A percentile compares a stretch with the other conserved stretches of the same genome.
phyloP scores from a whole-genome alignment of 2,888 invertebrate genomes.

The Caenorhabditis zanzibari region DNA sequence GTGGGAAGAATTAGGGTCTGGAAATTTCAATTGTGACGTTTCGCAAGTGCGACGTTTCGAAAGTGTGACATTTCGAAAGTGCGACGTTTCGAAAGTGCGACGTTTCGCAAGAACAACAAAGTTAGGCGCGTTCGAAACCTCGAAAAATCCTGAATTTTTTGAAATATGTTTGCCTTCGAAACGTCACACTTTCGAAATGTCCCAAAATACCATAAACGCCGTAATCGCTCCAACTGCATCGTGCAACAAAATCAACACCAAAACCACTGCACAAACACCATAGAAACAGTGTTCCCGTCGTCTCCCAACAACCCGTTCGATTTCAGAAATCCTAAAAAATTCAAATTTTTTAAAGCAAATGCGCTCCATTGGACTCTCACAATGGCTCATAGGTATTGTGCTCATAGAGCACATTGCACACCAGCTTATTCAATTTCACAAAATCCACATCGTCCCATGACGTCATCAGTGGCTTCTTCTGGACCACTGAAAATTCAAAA shows the following conservation, averaged over 20 bases:
- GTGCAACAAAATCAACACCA: constrained; percentile 31
- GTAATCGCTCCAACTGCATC: constrained; percentile 57
- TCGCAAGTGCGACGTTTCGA: not conserved
- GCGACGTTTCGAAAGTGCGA: too few relatives aligned
- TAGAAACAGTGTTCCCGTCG: constrained; percentile 54
- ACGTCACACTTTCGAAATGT: too few relatives aligned
- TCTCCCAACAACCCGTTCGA: constrained; percentile 7
- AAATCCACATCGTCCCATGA: constrained; percentile 63
- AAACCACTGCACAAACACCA: not conserved
- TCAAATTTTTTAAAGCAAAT: not conserved
- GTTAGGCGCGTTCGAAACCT: too few relatives aligned
- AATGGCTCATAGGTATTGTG: constrained; percentile 27
- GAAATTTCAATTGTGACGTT: not conserved
- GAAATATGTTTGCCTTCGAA: not conserved
- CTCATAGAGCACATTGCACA: constrained; percentile 53
- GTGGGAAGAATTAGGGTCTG: constrained; percentile 55
- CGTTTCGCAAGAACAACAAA: not conserved
- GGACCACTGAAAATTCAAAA: constrained; percentile 5
- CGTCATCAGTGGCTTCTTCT: constrained; percentile 40
- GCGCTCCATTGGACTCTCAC: constrained; percentile 19
- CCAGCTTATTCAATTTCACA: constrained; percentile 42
- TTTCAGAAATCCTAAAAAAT: not conserved
- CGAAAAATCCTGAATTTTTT: not conserved
- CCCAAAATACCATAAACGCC: constrained; percentile 43
- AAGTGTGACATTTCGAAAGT: too few relatives aligned